A percentile compares a stretch with the other conserved stretches of the same genome.
These are phyloP conservation scores for Drosophila hamatofila DNA, from an alignment of 2,888 invertebrate genomes.

Conservation along the genomic window DNA sequence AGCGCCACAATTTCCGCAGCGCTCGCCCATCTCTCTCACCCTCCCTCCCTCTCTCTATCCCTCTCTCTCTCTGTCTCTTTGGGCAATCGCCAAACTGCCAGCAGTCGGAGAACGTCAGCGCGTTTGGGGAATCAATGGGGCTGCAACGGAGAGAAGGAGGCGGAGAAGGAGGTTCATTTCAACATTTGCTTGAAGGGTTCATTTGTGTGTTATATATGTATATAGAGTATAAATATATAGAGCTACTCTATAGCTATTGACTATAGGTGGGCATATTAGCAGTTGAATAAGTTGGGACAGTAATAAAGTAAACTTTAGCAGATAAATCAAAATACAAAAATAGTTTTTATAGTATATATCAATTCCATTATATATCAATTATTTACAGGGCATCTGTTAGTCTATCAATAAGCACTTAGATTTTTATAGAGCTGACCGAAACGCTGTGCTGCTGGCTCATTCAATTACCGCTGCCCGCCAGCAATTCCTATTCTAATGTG, in stretches of 20 bases:
- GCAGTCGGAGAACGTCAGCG: slow-evolving; percentile 38
- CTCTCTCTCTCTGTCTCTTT: slow-evolving; percentile 5
- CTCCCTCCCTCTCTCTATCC: slow-evolving; percentile 1
- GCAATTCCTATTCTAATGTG: slow-evolving; percentile 62
- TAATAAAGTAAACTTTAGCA: no score
- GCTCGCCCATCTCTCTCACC: neutral
- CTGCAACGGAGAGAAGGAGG: slow-evolving; percentile 31
- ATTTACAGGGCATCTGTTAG: neutral
- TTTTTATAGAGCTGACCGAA: slow-evolving; percentile 38
- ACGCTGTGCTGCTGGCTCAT: slow-evolving; percentile 62
- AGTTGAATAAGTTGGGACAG: neutral
- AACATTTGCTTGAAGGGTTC: slow-evolving; percentile 69
- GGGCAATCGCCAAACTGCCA: slow-evolving; percentile 69
- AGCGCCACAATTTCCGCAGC: slow-evolving; percentile 74
- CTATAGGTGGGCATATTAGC: neutral
- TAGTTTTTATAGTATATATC: neutral
- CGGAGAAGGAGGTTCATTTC: slow-evolving; percentile 46
- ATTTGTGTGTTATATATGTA: slow-evolving; percentile 50
- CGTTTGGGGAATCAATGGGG: slow-evolving; percentile 21
- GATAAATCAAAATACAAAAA: neutral
- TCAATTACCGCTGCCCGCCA: slow-evolving; percentile 74
- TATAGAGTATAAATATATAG: slow-evolving; percentile 8
- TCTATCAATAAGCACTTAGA: neutral
- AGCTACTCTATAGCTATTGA: neutral
- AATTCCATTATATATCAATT: no score